Evolutionary conservation across 1,140 invertebrate species (phyloP), one percentile per base, ranked within the genome.

Genomic region (Scaptodrosophila lebanonensis): DNA sequence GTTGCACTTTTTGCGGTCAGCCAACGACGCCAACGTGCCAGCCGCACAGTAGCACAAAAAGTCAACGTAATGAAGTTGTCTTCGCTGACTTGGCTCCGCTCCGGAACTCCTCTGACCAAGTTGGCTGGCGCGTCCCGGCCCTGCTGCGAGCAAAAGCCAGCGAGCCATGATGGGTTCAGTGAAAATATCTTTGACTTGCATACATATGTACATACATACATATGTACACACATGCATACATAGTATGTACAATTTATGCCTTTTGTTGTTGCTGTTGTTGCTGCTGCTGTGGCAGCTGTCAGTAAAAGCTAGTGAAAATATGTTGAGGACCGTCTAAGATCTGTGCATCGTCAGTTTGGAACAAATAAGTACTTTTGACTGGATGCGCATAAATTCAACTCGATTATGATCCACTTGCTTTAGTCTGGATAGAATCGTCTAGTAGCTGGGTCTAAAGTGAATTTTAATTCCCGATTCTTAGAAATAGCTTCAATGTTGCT

Each of bases 61-160:
- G n/a, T n/a, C n/a, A n/a, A n/a, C n/a, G n/a, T 73, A 79, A 79
- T 79, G 69, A 79, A 82, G 73, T 82, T 82, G 73, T 82, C 76
- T 68, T 57, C 68, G 64, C n/a, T n/a, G 47, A 56, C 63, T 45
- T 57, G 32, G 72, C 57, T 65, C 61, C 67, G 33, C 30, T 56
- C 52, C 40, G 43, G 16, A 25, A 22, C 32, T n/a, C n/a, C 17
- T 20, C 43, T 35, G 52, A 33, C 42, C 54, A 25, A 60, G 50
- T 42, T 51, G 3, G 3, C 33, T 42, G 30, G 29, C 27, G 18
- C 52, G 47, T 63, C 57, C 27, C 62, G 32, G 40, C 42, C 56
- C 51, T 62, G 59, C 44, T 43, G 43, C 43, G 52, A 20, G 27
- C 35, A 35, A 51, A 15, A n/a, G n/a, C n/a, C n/a, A n/a, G n/a